A percentile compares a stretch with the other conserved stretches of the same genome.
phyloP scores from a whole-genome alignment of 2,113 vertebrate genomes.

The Varanus komodoensis region DNA sequence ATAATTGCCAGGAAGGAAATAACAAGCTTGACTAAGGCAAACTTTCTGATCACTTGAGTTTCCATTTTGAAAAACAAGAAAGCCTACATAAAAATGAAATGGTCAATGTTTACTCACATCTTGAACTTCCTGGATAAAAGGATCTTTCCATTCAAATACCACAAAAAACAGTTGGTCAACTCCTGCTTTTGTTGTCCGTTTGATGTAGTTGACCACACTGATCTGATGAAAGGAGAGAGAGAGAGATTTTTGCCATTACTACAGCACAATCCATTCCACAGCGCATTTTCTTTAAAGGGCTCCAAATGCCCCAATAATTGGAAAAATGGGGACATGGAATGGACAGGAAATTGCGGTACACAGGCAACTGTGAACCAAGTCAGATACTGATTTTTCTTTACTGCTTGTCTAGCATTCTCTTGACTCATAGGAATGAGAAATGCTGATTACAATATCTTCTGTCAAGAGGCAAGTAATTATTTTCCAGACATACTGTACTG shows the following conservation, averaged over 20 bases:
- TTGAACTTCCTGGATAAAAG: slow-evolving; percentile 93
- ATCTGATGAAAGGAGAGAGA: slow-evolving; percentile 76
- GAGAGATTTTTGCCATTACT: neutral
- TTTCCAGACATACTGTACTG: neutral
- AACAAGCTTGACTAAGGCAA: neutral
- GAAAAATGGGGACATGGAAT: neutral
- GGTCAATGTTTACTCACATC: slow-evolving; percentile 79
- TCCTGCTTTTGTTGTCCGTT: slow-evolving; percentile 78
- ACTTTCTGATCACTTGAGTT: neutral
- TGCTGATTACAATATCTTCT: neutral
- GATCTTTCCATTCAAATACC: slow-evolving; percentile 96
- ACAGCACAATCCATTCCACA: neutral
- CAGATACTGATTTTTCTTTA: no score
- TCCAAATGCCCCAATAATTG: neutral
- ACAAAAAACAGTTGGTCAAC: slow-evolving; percentile 92
- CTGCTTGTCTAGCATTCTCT: neutral
- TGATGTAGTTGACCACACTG: slow-evolving; percentile 93
- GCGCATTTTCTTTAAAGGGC: neutral
- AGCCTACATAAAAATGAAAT: neutral
- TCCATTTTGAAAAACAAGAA: neutral
- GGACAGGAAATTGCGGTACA: neutral
- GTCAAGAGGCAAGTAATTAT: neutral
- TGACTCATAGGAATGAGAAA: neutral
- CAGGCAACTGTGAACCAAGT: neutral
- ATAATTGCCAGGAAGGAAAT: neutral